Conservation (phyloP, 2,113 vertebrate species). For the Carollia perspicillata region DNA sequence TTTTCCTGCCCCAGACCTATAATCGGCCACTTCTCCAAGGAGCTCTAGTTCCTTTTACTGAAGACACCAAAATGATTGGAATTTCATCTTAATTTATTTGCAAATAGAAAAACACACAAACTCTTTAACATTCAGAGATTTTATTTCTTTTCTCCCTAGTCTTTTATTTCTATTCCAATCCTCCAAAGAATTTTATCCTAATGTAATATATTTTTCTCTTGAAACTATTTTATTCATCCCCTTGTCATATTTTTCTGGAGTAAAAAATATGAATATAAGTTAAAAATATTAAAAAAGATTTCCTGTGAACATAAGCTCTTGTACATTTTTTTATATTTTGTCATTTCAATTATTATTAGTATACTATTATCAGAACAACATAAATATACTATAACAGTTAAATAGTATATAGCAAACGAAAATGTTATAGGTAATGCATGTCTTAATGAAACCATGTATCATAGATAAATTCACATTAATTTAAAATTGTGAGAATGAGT, state of each 20-base stretch:
- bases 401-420: background rate
- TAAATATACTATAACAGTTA: background rate
- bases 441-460: background rate
- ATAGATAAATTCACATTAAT: background rate
- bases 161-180: background rate
- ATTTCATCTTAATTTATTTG: background rate
- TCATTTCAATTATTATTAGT: background rate
- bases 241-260: background rate
- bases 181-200: background rate
- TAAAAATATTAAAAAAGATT: background rate
- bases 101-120: background rate
- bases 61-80: background rate
- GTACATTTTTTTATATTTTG: background rate
- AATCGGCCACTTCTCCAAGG: background rate
- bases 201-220: background rate
- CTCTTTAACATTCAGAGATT: background rate
- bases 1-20: background rate
- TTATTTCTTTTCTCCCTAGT: background rate
- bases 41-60: background rate
- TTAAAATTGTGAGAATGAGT: background rate
- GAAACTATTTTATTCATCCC: slow-evolving; percentile 1
- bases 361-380: background rate
- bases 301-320: background rate
- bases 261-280: background rate
- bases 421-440: background rate